Conservation (phyloP, 2,113 vertebrate genomes). For the Anarrhichthys ocellatus region DNA sequence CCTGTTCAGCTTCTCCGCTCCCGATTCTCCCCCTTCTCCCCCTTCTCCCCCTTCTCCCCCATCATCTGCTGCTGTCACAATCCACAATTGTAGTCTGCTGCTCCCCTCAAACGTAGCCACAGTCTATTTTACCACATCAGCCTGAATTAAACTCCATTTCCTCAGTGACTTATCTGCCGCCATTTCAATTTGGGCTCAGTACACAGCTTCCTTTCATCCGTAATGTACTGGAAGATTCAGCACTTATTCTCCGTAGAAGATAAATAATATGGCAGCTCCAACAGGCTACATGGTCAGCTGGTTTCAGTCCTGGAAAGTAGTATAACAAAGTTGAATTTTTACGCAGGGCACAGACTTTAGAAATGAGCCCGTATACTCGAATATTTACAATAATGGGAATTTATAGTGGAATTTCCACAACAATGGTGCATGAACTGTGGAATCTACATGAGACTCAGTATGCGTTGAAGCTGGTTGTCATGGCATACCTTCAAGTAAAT, state of each 20-base stretch:
- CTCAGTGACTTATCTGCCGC: slow-evolving; percentile 71
- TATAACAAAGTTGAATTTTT: slow-evolving; percentile 30
- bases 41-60: slow-evolving; percentile 22
- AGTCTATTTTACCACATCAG: slow-evolving; percentile 63
- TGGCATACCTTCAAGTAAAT: slow-evolving; percentile 15
- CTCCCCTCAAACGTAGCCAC: slow-evolving; percentile 44
- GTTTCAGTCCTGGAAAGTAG: slow-evolving; percentile 22
- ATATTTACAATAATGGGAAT: slow-evolving; percentile 31
- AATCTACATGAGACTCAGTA: neutral
- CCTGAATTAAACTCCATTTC: slow-evolving; percentile 76
- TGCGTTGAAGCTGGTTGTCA: neutral
- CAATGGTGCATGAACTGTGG: neutral
- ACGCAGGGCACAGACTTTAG: slow-evolving; percentile 6
- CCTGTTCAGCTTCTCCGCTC: neutral
- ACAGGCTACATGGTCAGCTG: slow-evolving; percentile 36
- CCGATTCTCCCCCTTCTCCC: slow-evolving; percentile 15
- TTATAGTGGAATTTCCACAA: neutral
- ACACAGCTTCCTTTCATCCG: slow-evolving; percentile 60
- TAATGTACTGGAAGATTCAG: slow-evolving; percentile 61
- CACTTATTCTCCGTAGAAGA: slow-evolving; percentile 52
- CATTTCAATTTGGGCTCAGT: slow-evolving; percentile 76
- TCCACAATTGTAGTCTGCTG: slow-evolving; percentile 39
- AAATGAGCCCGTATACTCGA: neutral
- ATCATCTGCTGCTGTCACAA: slow-evolving; percentile 43
- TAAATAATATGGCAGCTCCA: slow-evolving; percentile 44